Evolutionary conservation across 2,888 invertebrate genomes (phyloP).

Genomic region (Eupsilia transversa): DNA sequence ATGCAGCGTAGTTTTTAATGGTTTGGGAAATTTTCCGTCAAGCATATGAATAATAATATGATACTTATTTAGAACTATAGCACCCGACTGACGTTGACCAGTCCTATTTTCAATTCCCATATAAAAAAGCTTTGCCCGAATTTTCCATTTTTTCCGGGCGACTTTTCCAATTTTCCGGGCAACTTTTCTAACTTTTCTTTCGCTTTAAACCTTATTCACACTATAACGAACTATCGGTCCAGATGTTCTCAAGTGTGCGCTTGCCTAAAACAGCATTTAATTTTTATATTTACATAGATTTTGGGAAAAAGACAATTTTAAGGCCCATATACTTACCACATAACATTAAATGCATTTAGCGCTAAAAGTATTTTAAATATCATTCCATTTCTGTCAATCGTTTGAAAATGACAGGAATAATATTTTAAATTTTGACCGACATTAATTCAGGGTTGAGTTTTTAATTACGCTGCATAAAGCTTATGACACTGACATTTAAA

Average conservation of each 20-base stretch:
- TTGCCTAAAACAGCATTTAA: not conserved
- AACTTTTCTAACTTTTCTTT: not conserved
- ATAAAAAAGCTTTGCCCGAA: not conserved
- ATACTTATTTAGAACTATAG: not conserved
- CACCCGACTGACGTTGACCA: not conserved
- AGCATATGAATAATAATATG: not conserved
- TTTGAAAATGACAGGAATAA: not conserved
- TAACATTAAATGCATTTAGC: not conserved
- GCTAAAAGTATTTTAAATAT: not conserved
- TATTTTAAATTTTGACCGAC: not conserved
- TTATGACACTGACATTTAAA: conserved; percentile 18
- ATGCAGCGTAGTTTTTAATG: not conserved
- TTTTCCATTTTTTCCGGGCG: not conserved
- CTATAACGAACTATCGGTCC: not conserved
- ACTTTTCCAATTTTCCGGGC: not conserved
- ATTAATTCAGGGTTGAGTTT: not conserved
- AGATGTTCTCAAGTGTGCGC: not conserved
- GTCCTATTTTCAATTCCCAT: not conserved
- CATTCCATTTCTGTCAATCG: not conserved
- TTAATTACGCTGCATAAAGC: not conserved
- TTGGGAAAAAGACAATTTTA: not conserved
- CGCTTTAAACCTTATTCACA: not conserved
- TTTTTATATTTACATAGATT: not conserved
- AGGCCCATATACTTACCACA: not conserved
- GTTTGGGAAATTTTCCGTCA: not conserved